A percentile compares a stretch with the other conserved stretches of the same genome.
Conservation (phyloP, 1,140 invertebrate genomes). For the Hyles vespertilio region DNA sequence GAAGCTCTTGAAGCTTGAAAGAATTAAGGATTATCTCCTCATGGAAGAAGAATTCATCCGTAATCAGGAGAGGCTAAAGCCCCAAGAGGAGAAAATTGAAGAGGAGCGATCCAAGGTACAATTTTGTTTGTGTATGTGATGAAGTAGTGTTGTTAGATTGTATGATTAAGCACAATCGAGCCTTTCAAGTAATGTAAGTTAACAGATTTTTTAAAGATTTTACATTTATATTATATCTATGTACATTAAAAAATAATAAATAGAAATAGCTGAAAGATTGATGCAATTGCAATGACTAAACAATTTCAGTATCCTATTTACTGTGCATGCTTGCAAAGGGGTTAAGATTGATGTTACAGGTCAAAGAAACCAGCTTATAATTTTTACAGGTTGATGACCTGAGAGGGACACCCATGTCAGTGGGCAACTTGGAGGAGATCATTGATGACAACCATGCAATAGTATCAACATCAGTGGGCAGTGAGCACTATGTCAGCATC, state of each 20-base stretch:
- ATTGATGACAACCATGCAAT: slow-evolving; percentile 99
- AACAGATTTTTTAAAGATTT: too few relatives aligned
- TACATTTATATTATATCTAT: too few relatives aligned
- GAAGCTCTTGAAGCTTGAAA: slow-evolving; percentile 96
- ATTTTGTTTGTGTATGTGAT: background rate
- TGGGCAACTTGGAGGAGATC: slow-evolving; percentile 99
- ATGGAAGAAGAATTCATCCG: slow-evolving; percentile 99
- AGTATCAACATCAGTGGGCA: slow-evolving; percentile 99
- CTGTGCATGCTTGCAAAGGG: too few relatives aligned
- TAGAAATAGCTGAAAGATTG: too few relatives aligned
- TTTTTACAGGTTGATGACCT: slow-evolving; percentile 91
- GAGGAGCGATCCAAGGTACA: slow-evolving; percentile 92
- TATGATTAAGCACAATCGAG: too few relatives aligned
- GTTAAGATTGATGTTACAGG: too few relatives aligned
- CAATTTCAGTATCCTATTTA: too few relatives aligned
- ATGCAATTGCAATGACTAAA: too few relatives aligned
- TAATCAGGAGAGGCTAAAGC: slow-evolving; percentile 98
- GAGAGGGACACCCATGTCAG: slow-evolving; percentile 99
- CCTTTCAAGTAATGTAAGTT: too few relatives aligned
- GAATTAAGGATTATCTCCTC: slow-evolving; percentile 98
- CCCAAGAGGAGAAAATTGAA: slow-evolving; percentile 99
- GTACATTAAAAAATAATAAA: too few relatives aligned
- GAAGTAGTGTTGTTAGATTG: too few relatives aligned
- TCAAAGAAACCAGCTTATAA: background rate
- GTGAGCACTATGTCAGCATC: slow-evolving; percentile 99